Conservation (phyloP, 2,888 invertebrate genomes). For the Serripes groenlandicus region DNA sequence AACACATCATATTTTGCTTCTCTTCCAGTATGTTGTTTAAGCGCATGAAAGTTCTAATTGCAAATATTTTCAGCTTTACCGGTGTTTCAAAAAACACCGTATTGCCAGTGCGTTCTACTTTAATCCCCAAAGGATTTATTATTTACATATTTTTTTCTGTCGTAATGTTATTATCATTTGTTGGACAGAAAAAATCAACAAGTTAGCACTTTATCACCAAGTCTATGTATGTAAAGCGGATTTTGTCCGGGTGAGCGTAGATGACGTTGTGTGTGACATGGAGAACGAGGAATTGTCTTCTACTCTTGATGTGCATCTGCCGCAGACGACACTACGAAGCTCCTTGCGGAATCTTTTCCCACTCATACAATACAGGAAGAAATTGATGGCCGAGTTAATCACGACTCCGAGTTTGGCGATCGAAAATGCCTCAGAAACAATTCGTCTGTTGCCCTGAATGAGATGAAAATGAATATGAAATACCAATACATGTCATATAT, state of each 20-base stretch:
- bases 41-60: no score
- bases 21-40: no score
- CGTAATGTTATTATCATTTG: background rate
- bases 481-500: no score
- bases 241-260: conserved; percentile 19
- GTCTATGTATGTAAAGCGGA: background rate
- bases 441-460: conserved; percentile 70
- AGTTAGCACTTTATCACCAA: background rate
- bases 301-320: conserved; percentile 2
- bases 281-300: conserved; percentile 34
- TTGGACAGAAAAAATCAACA: background rate
- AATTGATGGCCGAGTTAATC: conserved; percentile 81
- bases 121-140: background rate
- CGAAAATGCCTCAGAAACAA: conserved; percentile 73
- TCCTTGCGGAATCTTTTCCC: conserved; percentile 78
- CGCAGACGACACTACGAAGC: conserved; percentile 51
- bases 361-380: conserved; percentile 78
- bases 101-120: background rate
- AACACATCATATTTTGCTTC: no score
- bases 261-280: conserved; percentile 50
- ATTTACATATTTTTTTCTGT: background rate
- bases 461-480: no score
- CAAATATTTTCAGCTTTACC: background rate
- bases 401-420: conserved; percentile 77
- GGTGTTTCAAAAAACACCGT: background rate